These are phyloP conservation scores for Heloderma charlesbogerti DNA, from an alignment of 2,113 vertebrate genomes.

Conservation along the genomic window DNA sequence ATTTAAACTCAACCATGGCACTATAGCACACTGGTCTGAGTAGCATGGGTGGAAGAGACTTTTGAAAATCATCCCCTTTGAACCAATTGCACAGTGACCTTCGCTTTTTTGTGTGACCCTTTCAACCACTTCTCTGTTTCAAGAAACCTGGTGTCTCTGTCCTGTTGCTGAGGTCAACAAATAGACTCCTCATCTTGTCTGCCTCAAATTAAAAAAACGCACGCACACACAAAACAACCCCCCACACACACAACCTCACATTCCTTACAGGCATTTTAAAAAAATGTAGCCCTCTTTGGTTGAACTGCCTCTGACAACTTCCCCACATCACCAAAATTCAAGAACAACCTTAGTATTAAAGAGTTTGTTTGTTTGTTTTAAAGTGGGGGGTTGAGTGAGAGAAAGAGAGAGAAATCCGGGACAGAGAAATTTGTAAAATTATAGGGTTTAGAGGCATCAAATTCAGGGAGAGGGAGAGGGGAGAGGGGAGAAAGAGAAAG, in stretches of 20 bases:
- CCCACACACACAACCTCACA: background rate
- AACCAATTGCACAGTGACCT: background rate
- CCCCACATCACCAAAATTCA: background rate
- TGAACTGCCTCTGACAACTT: background rate
- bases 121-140: background rate
- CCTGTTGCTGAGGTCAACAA: background rate
- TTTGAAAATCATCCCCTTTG: too few relatives aligned
- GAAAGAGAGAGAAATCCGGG: background rate
- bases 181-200: background rate
- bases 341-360: background rate
- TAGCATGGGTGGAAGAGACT: background rate
- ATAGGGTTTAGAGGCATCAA: background rate
- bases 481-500: background rate
- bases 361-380: background rate
- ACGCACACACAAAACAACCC: background rate
- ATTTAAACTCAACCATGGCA: background rate
- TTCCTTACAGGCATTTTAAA: background rate
- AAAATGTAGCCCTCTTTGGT: background rate
- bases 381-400: too few relatives aligned
- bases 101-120: too few relatives aligned
- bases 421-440: conserved; percentile 6
- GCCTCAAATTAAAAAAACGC: background rate
- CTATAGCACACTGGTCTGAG: background rate
- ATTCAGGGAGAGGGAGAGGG: background rate
- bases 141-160: background rate